These are phyloP conservation scores for Drosophila phalerata DNA, from an alignment of 2,888 invertebrate genomes.

Conservation along the genomic window DNA sequence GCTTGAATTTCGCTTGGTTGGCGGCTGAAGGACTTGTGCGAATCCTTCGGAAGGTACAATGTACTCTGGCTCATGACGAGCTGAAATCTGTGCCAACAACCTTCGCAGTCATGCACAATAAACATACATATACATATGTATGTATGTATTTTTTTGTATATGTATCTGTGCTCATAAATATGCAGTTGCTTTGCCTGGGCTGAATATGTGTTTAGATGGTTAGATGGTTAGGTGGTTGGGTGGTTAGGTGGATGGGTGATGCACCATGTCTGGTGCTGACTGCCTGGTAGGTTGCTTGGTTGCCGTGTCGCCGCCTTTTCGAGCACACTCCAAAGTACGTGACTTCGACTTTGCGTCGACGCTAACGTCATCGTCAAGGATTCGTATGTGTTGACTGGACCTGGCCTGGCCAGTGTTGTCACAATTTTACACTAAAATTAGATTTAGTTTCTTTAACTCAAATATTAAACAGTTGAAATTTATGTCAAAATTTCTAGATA, in stretches of 20 bases:
- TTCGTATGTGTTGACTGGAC: conserved; percentile 44
- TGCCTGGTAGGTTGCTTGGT: conserved; percentile 9
- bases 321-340: conserved; percentile 68
- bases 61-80: conserved; percentile 38
- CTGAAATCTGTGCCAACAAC: conserved; percentile 68
- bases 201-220: conserved; percentile 1
- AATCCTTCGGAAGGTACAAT: conserved; percentile 55
- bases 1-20: background rate
- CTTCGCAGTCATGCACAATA: conserved; percentile 48
- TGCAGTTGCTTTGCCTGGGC: conserved; percentile 39
- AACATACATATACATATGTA: conserved; percentile 2
- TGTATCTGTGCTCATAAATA: conserved; percentile 59
- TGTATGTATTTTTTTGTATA: conserved; percentile 2
- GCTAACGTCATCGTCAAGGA: conserved; percentile 52
- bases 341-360: conserved; percentile 56
- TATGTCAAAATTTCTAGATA: no score
- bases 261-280: conserved; percentile 33
- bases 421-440: background rate
- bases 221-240: background rate
- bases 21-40: conserved; percentile 28
- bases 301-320: conserved; percentile 51
- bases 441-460: no score
- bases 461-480: no score
- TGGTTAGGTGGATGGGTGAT: background rate
- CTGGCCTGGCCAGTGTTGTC: conserved; percentile 1